Evolutionary conservation across 2,888 invertebrate genomes (phyloP).

Genomic region (Napeogenes inachia): DNA sequence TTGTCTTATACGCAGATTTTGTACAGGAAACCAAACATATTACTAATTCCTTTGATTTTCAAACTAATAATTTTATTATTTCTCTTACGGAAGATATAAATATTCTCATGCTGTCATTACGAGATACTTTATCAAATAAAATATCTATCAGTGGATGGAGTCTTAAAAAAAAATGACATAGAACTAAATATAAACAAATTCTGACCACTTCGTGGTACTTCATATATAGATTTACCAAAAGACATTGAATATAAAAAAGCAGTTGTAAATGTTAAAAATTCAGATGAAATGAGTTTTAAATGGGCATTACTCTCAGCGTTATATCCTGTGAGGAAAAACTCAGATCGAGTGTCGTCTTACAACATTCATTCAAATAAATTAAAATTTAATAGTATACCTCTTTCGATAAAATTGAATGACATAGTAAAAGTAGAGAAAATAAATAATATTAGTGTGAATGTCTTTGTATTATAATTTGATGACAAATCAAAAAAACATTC

Average conservation of each 20-base stretch:
- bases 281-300: constrained; percentile 31
- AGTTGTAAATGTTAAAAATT: constrained; percentile 35
- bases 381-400: constrained; percentile 24
- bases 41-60: constrained; percentile 27
- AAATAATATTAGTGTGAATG: too few species aligned
- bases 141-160: constrained; percentile 30
- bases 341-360: constrained; percentile 27
- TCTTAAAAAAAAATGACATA: constrained; percentile 24
- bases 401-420: too few species aligned
- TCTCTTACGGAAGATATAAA: constrained; percentile 26
- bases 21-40: too few species aligned
- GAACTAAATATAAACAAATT: constrained; percentile 24
- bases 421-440: too few species aligned
- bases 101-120: constrained; percentile 9
- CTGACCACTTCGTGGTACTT: constrained; percentile 9
- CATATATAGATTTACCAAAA: constrained; percentile 31
- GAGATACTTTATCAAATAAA: constrained; percentile 10
- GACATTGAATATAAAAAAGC: constrained; percentile 34
- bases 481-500: too few species aligned
- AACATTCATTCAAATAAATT: constrained; percentile 27
- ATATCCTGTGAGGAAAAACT: constrained; percentile 30
- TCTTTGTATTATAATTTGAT: too few species aligned
- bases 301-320: constrained; percentile 35
- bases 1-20: too few species aligned
- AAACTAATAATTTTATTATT: constrained; percentile 29